These are phyloP conservation scores for Bombus fervidus DNA, from an alignment of 1,140 invertebrate species.

Conservation along the genomic window DNA sequence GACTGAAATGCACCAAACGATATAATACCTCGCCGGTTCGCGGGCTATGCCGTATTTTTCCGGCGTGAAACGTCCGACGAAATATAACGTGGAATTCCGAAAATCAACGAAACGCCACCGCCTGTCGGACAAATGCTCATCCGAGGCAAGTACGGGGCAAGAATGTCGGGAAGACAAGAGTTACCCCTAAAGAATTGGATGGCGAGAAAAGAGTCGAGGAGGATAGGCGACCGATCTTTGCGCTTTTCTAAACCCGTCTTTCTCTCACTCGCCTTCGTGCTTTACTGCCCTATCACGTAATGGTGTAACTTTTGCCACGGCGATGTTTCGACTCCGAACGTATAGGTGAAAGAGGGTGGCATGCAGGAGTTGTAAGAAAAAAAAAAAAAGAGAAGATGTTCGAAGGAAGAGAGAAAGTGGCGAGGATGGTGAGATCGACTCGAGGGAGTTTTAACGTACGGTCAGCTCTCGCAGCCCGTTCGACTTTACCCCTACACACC, in stretches of 20 bases:
- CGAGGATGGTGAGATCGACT: constrained; percentile 48
- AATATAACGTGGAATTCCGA: background rate
- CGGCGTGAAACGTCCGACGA: no score
- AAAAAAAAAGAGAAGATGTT: constrained; percentile 21
- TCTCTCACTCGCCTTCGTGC: constrained; percentile 44
- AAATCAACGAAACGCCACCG: background rate
- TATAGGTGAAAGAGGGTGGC: background rate
- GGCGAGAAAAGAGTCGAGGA: background rate
- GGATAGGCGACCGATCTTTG: background rate
- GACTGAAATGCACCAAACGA: background rate
- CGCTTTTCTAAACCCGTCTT: constrained; percentile 1
- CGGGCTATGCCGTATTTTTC: background rate
- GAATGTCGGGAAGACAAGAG: constrained; percentile 22
- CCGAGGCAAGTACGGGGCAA: constrained; percentile 11
- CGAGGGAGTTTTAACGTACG: constrained; percentile 75
- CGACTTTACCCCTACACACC: constrained; percentile 12
- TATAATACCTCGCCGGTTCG: background rate
- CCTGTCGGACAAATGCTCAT: constrained; percentile 10
- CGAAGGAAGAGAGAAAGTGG: constrained; percentile 34
- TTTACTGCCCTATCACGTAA: constrained; percentile 75
- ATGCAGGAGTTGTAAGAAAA: constrained; percentile 4
- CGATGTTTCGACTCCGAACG: constrained; percentile 7
- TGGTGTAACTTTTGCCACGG: constrained; percentile 75
- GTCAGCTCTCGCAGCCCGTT: constrained; percentile 61
- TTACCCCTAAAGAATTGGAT: constrained; percentile 33